These are phyloP conservation scores for Lasioglossum morio DNA, from an alignment of 2,888 invertebrate species.

Conservation along the genomic window DNA sequence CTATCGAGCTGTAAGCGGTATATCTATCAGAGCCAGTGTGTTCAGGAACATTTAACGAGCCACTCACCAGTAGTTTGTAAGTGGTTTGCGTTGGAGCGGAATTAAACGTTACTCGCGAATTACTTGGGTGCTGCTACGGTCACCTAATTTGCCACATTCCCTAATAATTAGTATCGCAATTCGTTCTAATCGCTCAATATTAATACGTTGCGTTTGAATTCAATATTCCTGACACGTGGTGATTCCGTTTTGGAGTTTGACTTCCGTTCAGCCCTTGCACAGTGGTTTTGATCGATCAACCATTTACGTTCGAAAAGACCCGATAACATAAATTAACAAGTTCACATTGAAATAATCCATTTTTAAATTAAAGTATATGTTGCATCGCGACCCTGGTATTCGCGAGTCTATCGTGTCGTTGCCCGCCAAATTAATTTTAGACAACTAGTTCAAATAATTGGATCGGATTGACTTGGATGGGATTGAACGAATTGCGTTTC, in stretches of 20 bases:
- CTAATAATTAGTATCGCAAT: conserved; percentile 26
- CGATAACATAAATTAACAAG: neutral
- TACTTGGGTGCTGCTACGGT: conserved; percentile 25
- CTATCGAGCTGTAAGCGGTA: conserved; percentile 12
- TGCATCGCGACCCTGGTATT: no score
- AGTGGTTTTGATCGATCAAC: neutral
- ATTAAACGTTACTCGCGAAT: conserved; percentile 45
- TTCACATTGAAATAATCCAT: neutral
- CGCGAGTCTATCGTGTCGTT: no score
- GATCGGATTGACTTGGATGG: no score
- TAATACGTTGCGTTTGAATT: neutral
- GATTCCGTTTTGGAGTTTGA: neutral
- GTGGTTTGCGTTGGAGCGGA: conserved; percentile 32
- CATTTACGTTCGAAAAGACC: neutral
- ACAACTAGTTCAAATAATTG: no score
- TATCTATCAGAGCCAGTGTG: conserved; percentile 31
- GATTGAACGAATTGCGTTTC: no score
- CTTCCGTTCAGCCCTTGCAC: neutral
- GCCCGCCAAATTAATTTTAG: no score
- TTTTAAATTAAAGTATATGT: no score
- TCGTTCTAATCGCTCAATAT: neutral
- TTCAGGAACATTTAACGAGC: conserved; percentile 49
- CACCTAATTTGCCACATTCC: neutral
- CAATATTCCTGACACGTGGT: neutral
- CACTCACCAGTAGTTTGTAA: conserved; percentile 36